Conservation (phyloP, 1,140 invertebrate species). For the Campoletis sonorensis region DNA sequence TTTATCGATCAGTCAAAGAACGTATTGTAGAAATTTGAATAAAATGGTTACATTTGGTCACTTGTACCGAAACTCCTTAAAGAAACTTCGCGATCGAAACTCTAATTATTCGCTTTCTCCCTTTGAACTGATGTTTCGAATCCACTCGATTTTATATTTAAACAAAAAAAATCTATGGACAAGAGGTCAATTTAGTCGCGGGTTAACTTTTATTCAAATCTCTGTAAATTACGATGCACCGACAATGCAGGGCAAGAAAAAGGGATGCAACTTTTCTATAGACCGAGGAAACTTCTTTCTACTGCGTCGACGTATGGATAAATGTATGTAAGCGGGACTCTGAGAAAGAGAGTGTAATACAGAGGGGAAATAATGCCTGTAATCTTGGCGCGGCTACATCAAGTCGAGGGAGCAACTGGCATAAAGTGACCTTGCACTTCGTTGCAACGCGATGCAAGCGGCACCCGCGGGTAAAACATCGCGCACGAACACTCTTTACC, state of each 20-base stretch:
- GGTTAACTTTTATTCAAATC: conserved; percentile 28
- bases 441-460: conserved; percentile 34
- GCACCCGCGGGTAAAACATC: conserved; percentile 23
- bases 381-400: conserved; percentile 40
- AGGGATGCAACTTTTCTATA: neutral
- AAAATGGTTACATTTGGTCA: too few relatives aligned
- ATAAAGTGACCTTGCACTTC: conserved; percentile 50
- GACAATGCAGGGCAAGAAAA: too few relatives aligned
- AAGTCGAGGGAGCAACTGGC: conserved; percentile 39
- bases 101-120: too few relatives aligned
- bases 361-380: conserved; percentile 51
- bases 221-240: neutral
- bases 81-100: too few relatives aligned
- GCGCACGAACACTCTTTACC: neutral
- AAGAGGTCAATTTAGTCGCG: conserved; percentile 3
- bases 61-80: too few relatives aligned
- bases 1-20: too few relatives aligned
- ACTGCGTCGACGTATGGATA: too few relatives aligned
- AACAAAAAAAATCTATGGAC: neutral
- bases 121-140: neutral
- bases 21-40: too few relatives aligned
- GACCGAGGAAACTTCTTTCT: conserved; percentile 27
- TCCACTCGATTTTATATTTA: neutral
- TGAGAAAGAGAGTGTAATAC: conserved; percentile 32
- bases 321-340: conserved; percentile 29